Conservation (phyloP, 2,888 invertebrate genomes). For the Ectemnius continuus region DNA sequence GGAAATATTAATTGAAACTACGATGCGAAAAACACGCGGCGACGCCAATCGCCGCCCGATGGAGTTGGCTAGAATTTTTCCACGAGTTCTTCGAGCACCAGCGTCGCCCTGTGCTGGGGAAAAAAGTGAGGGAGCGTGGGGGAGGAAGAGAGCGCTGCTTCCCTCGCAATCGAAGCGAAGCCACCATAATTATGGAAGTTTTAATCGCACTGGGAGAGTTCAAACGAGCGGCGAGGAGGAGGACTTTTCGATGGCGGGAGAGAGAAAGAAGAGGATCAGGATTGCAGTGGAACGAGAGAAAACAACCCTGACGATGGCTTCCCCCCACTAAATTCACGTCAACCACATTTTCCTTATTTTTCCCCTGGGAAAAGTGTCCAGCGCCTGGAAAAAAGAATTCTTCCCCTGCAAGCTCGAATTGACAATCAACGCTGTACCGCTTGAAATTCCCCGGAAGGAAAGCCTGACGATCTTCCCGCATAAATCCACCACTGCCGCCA, state of each 20-base stretch:
- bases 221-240: not conserved
- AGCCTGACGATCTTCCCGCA: no score
- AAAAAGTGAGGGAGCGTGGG: no score
- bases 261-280: not conserved
- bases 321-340: slow-evolving; percentile 12
- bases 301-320: slow-evolving; percentile 10
- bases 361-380: not conserved
- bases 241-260: not conserved
- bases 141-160: not conserved
- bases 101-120: no score
- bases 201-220: slow-evolving; percentile 19
- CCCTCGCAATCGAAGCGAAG: slow-evolving; percentile 19
- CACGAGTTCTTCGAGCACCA: not conserved
- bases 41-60: not conserved
- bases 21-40: not conserved
- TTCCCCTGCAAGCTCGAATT: no score
- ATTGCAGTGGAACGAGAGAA: not conserved
- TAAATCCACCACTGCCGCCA: no score
- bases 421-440: no score
- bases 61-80: not conserved
- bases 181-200: slow-evolving; percentile 25
- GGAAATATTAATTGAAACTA: no score
- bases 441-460: not conserved
- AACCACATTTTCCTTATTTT: not conserved
- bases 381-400: not conserved